Evolutionary conservation across 2,888 invertebrate genomes (phyloP).

Genomic region (Lasioglossum zephyrum): DNA sequence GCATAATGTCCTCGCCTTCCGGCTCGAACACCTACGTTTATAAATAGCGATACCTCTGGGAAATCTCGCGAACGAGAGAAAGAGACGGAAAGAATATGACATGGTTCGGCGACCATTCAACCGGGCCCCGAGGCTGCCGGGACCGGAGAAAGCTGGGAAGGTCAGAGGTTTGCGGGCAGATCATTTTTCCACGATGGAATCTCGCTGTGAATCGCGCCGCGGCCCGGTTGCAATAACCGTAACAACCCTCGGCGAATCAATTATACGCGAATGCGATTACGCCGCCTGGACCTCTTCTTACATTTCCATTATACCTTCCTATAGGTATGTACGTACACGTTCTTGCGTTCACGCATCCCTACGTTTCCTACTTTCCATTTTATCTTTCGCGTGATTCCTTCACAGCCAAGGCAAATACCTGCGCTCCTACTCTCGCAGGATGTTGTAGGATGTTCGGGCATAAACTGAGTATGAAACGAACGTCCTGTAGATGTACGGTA

Average conservation of each 20-base stretch:
- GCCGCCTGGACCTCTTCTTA: not conserved
- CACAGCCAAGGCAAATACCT: too few relatives aligned
- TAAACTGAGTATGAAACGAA: too few relatives aligned
- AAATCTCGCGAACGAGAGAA: not conserved
- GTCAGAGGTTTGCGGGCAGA: not conserved
- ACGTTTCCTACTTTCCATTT: not conserved
- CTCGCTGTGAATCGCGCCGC: not conserved
- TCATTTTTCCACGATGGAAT: slow-evolving; percentile 4
- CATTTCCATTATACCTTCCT: not conserved
- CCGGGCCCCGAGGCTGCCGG: not conserved
- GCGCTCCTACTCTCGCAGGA: too few relatives aligned
- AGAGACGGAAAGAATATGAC: not conserved
- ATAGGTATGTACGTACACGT: not conserved
- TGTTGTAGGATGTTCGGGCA: not conserved
- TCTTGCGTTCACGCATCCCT: not conserved
- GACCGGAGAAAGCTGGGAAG: not conserved
- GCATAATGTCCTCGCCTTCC: slow-evolving; percentile 2
- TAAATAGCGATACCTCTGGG: slow-evolving; percentile 14
- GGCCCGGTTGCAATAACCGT: not conserved
- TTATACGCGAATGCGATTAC: not conserved
- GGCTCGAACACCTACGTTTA: not conserved
- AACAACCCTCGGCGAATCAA: not conserved
- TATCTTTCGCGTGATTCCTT: not conserved
- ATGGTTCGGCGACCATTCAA: not conserved
- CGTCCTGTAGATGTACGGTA: not conserved